These are phyloP conservation scores for Globicephala melas DNA, from an alignment of 2,113 vertebrate genomes.

Conservation along the genomic window DNA sequence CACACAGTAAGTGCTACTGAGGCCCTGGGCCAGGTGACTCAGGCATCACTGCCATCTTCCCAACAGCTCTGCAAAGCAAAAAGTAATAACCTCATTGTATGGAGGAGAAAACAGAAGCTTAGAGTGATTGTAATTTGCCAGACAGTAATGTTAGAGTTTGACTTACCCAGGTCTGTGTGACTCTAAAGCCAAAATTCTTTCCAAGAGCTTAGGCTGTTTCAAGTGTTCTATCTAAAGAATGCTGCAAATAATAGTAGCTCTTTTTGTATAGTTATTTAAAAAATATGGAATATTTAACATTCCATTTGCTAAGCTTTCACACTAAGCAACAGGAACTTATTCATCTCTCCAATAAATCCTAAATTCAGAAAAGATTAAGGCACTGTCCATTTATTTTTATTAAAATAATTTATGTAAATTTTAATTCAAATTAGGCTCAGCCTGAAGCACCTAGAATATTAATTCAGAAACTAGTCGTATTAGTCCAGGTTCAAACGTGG, in stretches of 20 bases:
- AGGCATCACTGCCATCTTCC: background rate
- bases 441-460: constrained; percentile 62
- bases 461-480: constrained; percentile 57
- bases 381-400: constrained; percentile 61
- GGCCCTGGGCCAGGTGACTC: background rate
- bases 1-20: background rate
- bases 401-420: constrained; percentile 59
- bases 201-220: background rate
- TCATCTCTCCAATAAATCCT: constrained; percentile 53
- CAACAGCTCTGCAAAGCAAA: background rate
- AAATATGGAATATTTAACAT: constrained; percentile 19
- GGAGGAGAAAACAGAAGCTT: background rate
- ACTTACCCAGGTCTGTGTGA: background rate
- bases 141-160: background rate
- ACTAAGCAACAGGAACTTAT: constrained; percentile 27
- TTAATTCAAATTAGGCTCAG: constrained; percentile 35
- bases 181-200: background rate
- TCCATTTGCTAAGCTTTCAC: background rate
- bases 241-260: background rate
- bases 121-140: background rate
- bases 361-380: constrained; percentile 40
- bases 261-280: background rate
- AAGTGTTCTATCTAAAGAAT: background rate
- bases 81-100: background rate
- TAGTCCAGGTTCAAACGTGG: constrained; percentile 11